Evolutionary conservation across 2,797 vertebrate species (phyloP), one percentile per base, ranked within the genome.

Genomic region (Bucorvus abyssinicus): DNA sequence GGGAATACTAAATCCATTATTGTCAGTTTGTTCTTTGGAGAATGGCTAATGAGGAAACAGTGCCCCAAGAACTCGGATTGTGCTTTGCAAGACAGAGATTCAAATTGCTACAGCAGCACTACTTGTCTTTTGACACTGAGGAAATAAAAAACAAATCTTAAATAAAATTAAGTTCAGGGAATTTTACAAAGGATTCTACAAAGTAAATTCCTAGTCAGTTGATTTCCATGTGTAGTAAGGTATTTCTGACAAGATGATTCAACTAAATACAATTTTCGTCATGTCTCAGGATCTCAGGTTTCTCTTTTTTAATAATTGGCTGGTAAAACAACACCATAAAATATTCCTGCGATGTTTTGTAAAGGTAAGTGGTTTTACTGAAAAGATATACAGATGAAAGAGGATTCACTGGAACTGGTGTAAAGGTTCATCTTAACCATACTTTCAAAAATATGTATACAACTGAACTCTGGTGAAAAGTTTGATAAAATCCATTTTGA

Each of bases 11-110:
- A 96, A 96, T 96, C 94, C 69, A 73, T 96, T 96, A 91, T 91
- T 95, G 94, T 96, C 91, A 94, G 95, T 96, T 89, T 84, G 93
- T 85, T 95, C 94, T 91, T 95, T 95, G 69, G 89, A 96, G 89
- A 95, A 78, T 34, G 77, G 89, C 30, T 94, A 95, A 96, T 78
- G 89, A 97, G 92, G 90, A 84, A 92, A 76, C 89, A 20, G 21
- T 70, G 82, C 73, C 75, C 79, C n/a, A 53, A 93, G 92, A 91
- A 75, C 40, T 52, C 29, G 68, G 59, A 50, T 40, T 91, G 80
- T 88, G 52, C 67, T 89, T 93, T 70, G 63, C 53, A 78, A 76
- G 85, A 47, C 63, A 88, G 76, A 94, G 53, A 95, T 85, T 94
- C 84, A 94, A 95, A 88, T 89, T 65, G n/a, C 68, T 96, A 59